These are phyloP conservation scores for Lepidurus couesii DNA, from an alignment of 1,140 invertebrate species.

Conservation along the genomic window DNA sequence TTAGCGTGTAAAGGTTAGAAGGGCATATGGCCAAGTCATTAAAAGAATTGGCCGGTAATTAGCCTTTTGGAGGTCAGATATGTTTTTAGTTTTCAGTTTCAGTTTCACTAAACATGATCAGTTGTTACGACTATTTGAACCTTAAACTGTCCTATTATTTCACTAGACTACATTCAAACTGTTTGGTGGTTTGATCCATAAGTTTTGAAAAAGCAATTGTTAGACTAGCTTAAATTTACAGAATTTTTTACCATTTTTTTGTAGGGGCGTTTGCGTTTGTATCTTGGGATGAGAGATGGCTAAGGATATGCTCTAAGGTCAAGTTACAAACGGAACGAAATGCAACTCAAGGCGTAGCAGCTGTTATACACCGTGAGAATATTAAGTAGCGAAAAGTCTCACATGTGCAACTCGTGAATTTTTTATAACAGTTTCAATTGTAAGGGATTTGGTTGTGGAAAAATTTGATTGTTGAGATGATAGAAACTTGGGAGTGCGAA, in stretches of 20 bases:
- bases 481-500: too few relatives aligned
- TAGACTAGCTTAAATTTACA: background rate
- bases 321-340: background rate
- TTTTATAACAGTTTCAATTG: background rate
- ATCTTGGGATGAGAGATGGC: background rate
- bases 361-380: background rate
- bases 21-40: slow-evolving; percentile 21
- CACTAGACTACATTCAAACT: background rate
- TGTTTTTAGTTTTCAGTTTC: background rate
- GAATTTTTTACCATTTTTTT: background rate
- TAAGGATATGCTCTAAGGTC: background rate
- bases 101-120: background rate
- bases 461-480: background rate
- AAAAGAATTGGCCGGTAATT: background rate
- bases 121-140: background rate
- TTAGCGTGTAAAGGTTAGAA: slow-evolving; percentile 14
- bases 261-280: background rate
- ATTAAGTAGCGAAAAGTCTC: background rate
- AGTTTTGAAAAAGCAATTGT: background rate
- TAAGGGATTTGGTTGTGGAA: background rate
- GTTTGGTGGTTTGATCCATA: too few relatives aligned
- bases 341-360: slow-evolving; percentile 16
- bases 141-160: slow-evolving; percentile 11
- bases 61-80: slow-evolving; percentile 8
- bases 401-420: background rate